These are phyloP conservation scores for Heliconius ismenius DNA, from an alignment of 2,888 invertebrate genomes.

Conservation along the genomic window DNA sequence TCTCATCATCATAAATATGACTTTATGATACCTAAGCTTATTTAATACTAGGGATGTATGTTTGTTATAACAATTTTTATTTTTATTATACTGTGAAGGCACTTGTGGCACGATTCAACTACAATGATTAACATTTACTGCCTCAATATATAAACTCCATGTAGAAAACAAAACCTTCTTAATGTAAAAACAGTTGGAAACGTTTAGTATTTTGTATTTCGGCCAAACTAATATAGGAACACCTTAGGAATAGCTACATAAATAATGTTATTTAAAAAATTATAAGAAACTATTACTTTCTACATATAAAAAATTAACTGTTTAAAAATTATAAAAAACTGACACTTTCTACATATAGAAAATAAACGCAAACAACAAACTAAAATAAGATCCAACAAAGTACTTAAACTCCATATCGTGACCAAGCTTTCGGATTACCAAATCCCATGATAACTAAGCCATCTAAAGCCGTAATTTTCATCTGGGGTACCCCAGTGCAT, in stretches of 20 bases:
- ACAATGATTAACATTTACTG: background rate
- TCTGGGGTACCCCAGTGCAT: constrained; percentile 46
- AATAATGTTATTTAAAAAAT: background rate
- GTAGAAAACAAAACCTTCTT: too few relatives aligned
- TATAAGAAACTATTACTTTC: background rate
- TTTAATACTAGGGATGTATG: background rate
- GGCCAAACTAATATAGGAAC: too few relatives aligned
- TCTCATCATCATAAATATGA: too few relatives aligned
- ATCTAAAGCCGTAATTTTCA: constrained; percentile 41
- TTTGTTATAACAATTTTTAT: too few relatives aligned
- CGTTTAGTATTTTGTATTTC: background rate
- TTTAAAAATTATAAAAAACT: background rate
- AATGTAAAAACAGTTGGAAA: too few relatives aligned
- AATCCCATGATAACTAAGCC: constrained; percentile 37
- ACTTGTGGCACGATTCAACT: background rate
- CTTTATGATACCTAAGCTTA: too few relatives aligned
- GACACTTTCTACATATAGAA: background rate
- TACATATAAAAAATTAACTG: background rate
- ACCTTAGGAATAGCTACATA: background rate
- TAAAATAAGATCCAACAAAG: background rate
- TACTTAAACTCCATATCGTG: constrained; percentile 19
- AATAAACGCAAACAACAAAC: background rate
- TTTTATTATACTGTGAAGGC: too few relatives aligned
- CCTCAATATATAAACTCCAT: too few relatives aligned
- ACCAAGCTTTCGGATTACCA: constrained; percentile 18